Conservation (phyloP, 1,140 invertebrate genomes). For the Drosophila athabasca region DNA sequence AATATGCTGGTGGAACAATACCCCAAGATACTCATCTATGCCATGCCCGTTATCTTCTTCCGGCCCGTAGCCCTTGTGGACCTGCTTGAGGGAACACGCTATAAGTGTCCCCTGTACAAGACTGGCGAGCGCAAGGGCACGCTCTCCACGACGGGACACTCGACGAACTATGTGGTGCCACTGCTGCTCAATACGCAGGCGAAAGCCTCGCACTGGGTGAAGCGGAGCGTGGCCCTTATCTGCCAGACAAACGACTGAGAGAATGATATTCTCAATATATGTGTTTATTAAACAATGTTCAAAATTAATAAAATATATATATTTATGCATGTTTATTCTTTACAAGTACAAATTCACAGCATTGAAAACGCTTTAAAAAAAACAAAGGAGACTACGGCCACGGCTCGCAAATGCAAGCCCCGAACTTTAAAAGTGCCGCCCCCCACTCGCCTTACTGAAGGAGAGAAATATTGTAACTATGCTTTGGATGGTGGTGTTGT, state of each 20-base stretch:
- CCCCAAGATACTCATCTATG: constrained; percentile 92
- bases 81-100: constrained; percentile 86
- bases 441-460: too few species aligned
- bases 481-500: constrained; percentile 27
- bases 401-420: background rate
- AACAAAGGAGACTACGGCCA: constrained; percentile 20
- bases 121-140: constrained; percentile 92
- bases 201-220: constrained; percentile 92
- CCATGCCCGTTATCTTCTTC: constrained; percentile 91
- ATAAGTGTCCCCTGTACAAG: constrained; percentile 94
- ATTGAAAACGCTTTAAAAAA: constrained; percentile 42
- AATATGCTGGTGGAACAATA: constrained; percentile 89
- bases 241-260: constrained; percentile 88
- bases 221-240: constrained; percentile 92
- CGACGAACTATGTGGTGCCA: constrained; percentile 94
- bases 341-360: constrained; percentile 67
- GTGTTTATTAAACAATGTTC: constrained; percentile 54
- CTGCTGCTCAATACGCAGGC: constrained; percentile 89
- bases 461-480: background rate
- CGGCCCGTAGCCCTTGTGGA: constrained; percentile 84
- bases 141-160: constrained; percentile 94
- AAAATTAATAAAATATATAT: constrained; percentile 36
- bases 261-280: constrained; percentile 12
- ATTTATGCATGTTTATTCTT: constrained; percentile 41
- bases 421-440: too few species aligned